Evolutionary conservation across 2,113 vertebrate genomes (phyloP).

Genomic region (Tichodroma muraria): DNA sequence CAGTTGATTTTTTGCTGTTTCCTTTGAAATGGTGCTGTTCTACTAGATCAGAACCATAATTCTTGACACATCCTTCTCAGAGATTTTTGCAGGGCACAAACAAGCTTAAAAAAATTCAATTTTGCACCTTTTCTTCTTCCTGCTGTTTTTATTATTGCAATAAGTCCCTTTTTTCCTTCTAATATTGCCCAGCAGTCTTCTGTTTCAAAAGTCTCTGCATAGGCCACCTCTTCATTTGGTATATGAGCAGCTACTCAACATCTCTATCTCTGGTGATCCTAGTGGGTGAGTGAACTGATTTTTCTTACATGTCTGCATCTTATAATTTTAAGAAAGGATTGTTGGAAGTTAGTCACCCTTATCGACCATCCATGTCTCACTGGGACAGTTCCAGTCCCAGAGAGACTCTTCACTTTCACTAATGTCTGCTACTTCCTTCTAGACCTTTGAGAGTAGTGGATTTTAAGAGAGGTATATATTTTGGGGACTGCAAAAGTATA

Average conservation of each 20-base stretch:
- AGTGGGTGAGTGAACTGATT: background rate
- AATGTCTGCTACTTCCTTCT: background rate
- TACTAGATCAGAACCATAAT: background rate
- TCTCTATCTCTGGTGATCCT: background rate
- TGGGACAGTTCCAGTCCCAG: background rate
- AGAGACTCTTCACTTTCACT: background rate
- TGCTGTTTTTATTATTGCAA: background rate
- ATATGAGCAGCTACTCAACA: background rate
- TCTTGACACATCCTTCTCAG: background rate
- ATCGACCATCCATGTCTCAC: background rate
- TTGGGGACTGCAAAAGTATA: background rate
- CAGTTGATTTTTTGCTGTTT: background rate
- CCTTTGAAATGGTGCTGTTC: background rate
- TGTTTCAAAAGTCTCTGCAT: background rate
- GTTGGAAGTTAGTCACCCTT: background rate
- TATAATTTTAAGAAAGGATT: background rate
- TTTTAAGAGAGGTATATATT: background rate
- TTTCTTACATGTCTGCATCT: background rate
- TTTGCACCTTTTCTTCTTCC: background rate
- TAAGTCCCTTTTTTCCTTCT: background rate
- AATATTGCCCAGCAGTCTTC: background rate
- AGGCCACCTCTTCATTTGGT: background rate
- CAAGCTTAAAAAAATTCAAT: background rate
- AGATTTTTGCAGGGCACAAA: background rate
- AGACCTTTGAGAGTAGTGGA: background rate